Evolutionary conservation across 2,797 vertebrate genomes (phyloP).

Genomic region (Rhinogobio ventralis): DNA sequence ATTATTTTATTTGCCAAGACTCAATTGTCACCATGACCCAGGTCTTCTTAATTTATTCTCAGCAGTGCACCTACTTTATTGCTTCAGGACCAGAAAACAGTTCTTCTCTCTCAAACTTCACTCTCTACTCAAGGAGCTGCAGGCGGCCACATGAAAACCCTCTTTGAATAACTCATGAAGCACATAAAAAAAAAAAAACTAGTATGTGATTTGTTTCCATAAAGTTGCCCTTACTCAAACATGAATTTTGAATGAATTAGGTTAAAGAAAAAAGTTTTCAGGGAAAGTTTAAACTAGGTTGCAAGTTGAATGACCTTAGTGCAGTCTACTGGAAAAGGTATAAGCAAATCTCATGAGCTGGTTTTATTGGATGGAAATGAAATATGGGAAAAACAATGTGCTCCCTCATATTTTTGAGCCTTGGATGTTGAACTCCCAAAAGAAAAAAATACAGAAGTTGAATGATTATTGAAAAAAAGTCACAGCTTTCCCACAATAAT

Average conservation of each 20-base stretch:
- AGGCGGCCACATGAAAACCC: constrained; percentile 55
- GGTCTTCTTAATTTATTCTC: constrained; percentile 7
- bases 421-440: background rate
- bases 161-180: constrained; percentile 64
- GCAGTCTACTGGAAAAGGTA: constrained; percentile 15
- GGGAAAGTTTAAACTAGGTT: background rate
- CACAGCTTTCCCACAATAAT: background rate
- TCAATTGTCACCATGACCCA: background rate
- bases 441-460: background rate
- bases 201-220: constrained; percentile 68
- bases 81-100: constrained; percentile 42
- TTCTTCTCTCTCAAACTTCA: constrained; percentile 28
- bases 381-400: background rate
- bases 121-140: constrained; percentile 48
- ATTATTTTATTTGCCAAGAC: background rate
- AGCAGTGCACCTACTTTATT: background rate
- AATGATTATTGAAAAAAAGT: background rate
- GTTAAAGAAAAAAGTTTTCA: constrained; percentile 40
- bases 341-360: background rate
- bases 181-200: constrained; percentile 16
- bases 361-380: constrained; percentile 15
- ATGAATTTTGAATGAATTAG: constrained; percentile 48
- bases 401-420: background rate
- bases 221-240: constrained; percentile 35
- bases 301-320: constrained; percentile 4